Percentiles rank a stretch among this genome's conserved stretches.
Evolutionary conservation across 2,797 vertebrate species (phyloP).

Genomic region (Tinamus major): DNA sequence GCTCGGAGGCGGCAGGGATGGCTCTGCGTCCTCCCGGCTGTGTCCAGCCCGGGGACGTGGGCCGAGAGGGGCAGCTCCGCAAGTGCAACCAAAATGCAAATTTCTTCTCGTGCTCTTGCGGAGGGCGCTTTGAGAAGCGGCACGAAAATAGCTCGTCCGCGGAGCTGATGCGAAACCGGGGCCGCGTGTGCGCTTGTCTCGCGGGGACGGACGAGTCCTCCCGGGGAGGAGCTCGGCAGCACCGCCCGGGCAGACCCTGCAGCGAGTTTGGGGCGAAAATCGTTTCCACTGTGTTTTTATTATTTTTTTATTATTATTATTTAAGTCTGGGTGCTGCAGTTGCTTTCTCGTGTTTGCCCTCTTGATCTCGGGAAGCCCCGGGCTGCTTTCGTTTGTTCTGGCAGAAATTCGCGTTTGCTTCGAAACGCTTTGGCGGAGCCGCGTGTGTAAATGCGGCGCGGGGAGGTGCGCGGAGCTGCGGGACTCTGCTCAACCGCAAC

Average conservation of each 20-base stretch:
- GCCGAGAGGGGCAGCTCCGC: too few species aligned
- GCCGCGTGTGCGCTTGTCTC: not conserved
- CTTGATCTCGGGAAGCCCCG: not conserved
- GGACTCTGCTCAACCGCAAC: not conserved
- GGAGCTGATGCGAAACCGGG: not conserved
- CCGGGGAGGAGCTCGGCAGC: not conserved
- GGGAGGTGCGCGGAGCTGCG: not conserved
- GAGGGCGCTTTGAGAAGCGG: not conserved
- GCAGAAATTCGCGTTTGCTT: not conserved
- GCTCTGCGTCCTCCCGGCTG: not conserved
- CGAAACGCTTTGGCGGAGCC: not conserved
- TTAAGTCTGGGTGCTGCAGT: not conserved
- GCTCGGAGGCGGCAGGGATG: not conserved
- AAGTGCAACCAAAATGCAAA: not conserved
- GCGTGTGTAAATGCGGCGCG: accelerated
- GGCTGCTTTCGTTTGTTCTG: not conserved
- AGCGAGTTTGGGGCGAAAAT: not conserved
- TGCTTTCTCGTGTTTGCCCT: not conserved
- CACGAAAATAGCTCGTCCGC: not conserved
- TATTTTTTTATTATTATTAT: not conserved
- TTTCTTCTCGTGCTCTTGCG: not conserved
- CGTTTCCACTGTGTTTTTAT: not conserved
- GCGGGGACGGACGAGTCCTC: accelerated
- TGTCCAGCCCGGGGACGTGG: too few species aligned
- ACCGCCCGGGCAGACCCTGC: not conserved